phyloP scores from a whole-genome alignment of 2,797 vertebrate species.

The Chromis chromis region DNA sequence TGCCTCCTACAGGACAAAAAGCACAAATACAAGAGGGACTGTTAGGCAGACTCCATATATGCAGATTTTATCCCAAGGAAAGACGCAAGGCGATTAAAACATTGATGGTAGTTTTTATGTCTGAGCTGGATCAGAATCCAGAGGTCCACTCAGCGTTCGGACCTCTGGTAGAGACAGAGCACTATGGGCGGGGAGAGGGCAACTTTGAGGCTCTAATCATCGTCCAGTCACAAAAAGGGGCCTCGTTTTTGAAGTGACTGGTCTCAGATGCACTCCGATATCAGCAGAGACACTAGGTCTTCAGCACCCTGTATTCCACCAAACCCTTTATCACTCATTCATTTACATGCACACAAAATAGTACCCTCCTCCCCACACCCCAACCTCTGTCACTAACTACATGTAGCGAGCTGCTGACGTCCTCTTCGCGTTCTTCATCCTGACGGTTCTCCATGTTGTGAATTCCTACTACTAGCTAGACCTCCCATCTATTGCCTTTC shows the following conservation, averaged over 20 bases:
- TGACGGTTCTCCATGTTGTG: conserved; percentile 21
- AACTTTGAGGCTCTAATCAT: conserved; percentile 91
- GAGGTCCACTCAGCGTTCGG: conserved; percentile 59
- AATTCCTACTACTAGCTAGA: conserved; percentile 22
- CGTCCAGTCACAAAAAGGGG: conserved; percentile 79
- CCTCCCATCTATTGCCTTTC: conserved; percentile 33
- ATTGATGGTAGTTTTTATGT: not conserved
- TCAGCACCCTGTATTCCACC: conserved; percentile 87
- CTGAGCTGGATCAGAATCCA: conserved; percentile 82
- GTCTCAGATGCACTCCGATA: conserved; percentile 97
- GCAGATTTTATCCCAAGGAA: not conserved
- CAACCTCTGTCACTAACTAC: conserved; percentile 13
- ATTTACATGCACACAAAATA: conserved; percentile 24
- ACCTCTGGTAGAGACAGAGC: conserved; percentile 84
- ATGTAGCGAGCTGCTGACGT: not conserved
- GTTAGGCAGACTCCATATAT: not conserved
- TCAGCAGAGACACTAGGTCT: conserved; percentile 85
- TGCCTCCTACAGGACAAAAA: conserved; percentile 90
- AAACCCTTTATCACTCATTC: conserved; percentile 70
- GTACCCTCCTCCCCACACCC: not conserved
- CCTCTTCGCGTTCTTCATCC: conserved; percentile 59
- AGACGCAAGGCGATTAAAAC: not conserved
- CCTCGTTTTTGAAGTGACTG: conserved; percentile 82
- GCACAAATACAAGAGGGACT: conserved; percentile 40
- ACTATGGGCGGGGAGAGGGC: conserved; percentile 79